phyloP scores from a whole-genome alignment of 2,888 invertebrate genomes.

The Epinotia demarniana region DNA sequence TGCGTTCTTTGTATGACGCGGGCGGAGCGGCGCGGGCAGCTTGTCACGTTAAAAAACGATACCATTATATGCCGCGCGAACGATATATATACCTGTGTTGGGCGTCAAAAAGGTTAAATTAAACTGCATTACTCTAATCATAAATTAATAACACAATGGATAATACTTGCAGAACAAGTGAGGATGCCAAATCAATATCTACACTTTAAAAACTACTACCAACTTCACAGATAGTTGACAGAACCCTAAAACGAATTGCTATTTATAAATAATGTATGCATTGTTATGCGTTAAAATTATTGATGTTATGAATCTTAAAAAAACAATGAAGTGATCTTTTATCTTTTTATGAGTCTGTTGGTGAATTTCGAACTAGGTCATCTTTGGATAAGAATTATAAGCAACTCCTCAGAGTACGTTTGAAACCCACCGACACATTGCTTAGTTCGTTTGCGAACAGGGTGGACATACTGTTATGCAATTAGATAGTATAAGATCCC shows the following conservation, averaged over 20 bases:
- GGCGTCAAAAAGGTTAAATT: conserved; percentile 54
- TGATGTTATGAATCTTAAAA: background rate
- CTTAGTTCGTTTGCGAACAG: background rate
- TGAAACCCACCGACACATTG: background rate
- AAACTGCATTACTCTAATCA: conserved; percentile 69
- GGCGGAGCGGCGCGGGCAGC: too few relatives aligned
- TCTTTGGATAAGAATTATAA: background rate
- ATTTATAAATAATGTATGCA: conserved; percentile 7
- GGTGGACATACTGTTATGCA: background rate
- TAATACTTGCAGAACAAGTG: conserved; percentile 73
- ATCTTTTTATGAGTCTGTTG: background rate
- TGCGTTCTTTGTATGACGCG: too few relatives aligned
- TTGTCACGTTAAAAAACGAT: background rate
- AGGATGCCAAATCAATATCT: conserved; percentile 47
- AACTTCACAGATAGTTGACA: conserved; percentile 20
- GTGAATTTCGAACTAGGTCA: background rate
- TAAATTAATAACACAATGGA: conserved; percentile 79
- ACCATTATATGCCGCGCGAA: background rate
- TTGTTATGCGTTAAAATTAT: background rate
- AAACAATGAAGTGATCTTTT: too few relatives aligned
- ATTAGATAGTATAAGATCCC: background rate
- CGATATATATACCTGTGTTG: background rate
- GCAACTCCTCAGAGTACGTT: background rate
- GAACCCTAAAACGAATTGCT: conserved; percentile 13
- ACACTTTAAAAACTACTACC: conserved; percentile 29